These are phyloP conservation scores for Catalaphyllia jardinei DNA, from an alignment of 64 coral and sea anemone species.

Conservation along the genomic window DNA sequence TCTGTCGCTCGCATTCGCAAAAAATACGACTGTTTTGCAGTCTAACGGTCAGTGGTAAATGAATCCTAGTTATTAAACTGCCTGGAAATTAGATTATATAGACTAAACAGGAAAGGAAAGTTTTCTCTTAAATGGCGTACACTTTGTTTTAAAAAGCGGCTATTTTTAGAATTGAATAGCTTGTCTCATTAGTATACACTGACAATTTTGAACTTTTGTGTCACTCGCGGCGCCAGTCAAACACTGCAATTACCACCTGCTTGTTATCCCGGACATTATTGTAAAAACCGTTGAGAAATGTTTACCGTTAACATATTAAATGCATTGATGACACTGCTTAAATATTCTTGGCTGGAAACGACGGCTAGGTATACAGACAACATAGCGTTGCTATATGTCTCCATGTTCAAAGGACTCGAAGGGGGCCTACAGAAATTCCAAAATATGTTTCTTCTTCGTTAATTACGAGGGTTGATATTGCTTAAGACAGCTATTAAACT, in stretches of 20 bases:
- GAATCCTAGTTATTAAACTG: no score
- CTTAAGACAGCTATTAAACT: neutral
- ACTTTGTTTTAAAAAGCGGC: no score
- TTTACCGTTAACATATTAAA: slow-evolving; percentile 20
- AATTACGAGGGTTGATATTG: neutral
- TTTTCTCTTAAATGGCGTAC: no score
- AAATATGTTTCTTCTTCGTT: neutral
- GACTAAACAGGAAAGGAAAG: no score
- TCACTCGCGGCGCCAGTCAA: no score
- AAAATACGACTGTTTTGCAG: no score
- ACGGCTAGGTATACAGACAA: neutral
- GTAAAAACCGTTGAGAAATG: slow-evolving; percentile 7
- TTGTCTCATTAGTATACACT: no score
- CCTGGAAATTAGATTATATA: no score
- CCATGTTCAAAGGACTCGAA: neutral
- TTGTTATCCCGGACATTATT: neutral
- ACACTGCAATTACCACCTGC: slow-evolving; percentile 20
- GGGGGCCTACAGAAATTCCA: neutral
- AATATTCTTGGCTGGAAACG: slow-evolving; percentile 7
- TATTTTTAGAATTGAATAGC: no score
- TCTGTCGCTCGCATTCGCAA: no score
- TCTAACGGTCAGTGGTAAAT: no score
- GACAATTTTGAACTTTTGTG: no score
- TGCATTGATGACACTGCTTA: slow-evolving; percentile 2
- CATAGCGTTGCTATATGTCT: neutral